phyloP scores from a whole-genome alignment of 2,113 vertebrate species.

The Sinocyclocheilus anshuiensis region DNA sequence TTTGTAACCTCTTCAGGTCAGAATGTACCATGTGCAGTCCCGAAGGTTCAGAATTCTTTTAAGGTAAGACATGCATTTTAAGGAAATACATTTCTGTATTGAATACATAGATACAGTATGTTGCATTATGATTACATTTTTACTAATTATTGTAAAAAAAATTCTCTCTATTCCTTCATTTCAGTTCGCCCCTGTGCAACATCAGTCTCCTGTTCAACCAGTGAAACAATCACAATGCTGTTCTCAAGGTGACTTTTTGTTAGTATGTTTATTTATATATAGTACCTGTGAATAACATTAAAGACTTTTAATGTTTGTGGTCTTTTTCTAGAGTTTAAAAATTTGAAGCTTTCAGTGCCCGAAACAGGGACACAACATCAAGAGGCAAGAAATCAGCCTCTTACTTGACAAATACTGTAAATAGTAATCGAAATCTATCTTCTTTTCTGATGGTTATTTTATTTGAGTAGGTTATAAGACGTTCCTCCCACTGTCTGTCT shows the following conservation, averaged over 20 bases:
- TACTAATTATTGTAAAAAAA: background rate
- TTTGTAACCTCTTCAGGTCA: background rate
- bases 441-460: background rate
- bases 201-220: background rate
- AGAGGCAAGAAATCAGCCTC: slow-evolving; percentile 22
- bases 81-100: background rate
- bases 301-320: background rate
- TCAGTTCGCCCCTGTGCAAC: background rate
- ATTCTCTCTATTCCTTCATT: background rate
- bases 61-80: background rate
- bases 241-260: background rate
- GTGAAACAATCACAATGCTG: background rate
- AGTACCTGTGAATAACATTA: background rate
- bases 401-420: background rate
- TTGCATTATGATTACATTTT: background rate
- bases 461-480: background rate
- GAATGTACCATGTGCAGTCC: background rate
- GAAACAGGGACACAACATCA: slow-evolving; percentile 38
- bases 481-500: slow-evolving; percentile 25
- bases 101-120: background rate
- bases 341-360: slow-evolving; percentile 41
- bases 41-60: background rate
- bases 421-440: background rate
- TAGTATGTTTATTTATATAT: no score
- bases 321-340: slow-evolving; percentile 26